Percentiles rank a stretch among this genome's conserved stretches.
Evolutionary conservation across 2,113 vertebrate species (phyloP).

Genomic region (Anolis carolinensis): DNA sequence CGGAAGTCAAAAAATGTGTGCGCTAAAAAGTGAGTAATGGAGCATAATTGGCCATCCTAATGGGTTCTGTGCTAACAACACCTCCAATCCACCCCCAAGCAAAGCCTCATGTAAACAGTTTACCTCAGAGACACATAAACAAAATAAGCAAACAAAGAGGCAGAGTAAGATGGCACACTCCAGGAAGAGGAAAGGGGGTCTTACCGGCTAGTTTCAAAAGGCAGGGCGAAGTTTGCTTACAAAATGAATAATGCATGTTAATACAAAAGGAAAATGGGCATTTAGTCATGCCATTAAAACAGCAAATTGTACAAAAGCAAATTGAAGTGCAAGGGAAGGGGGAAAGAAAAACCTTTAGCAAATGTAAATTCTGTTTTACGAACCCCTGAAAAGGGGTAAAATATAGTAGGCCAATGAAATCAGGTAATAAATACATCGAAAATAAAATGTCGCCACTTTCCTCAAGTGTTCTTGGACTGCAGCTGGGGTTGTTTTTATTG

Average conservation of each 20-base stretch:
- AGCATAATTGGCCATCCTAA: constrained; percentile 46
- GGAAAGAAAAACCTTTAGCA: not conserved
- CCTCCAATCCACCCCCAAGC: constrained; percentile 11
- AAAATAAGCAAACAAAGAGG: constrained; percentile 47
- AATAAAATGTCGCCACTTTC: not conserved
- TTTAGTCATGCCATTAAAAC: not conserved
- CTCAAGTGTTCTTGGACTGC: not conserved
- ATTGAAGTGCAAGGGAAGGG: not conserved
- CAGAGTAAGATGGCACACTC: constrained; percentile 23
- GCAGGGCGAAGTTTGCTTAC: not conserved
- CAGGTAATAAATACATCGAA: constrained; percentile 11
- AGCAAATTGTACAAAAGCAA: not conserved
- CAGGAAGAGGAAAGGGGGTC: constrained; percentile 9
- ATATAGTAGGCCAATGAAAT: not conserved
- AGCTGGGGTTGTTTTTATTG: not conserved
- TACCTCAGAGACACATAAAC: constrained; percentile 36
- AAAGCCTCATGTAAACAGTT: constrained; percentile 45
- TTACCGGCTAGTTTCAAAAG: constrained; percentile 21
- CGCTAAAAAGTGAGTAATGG: constrained; percentile 54
- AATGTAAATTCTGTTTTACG: constrained; percentile 31
- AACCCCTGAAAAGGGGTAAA: constrained; percentile 11
- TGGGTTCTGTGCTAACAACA: constrained; percentile 45
- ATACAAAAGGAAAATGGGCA: constrained; percentile 7
- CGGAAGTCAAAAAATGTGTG: constrained; percentile 50
- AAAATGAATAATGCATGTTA: constrained; percentile 19